Conservation (phyloP, 2,797 vertebrate genomes). For the Lutjanus argentimaculatus region DNA sequence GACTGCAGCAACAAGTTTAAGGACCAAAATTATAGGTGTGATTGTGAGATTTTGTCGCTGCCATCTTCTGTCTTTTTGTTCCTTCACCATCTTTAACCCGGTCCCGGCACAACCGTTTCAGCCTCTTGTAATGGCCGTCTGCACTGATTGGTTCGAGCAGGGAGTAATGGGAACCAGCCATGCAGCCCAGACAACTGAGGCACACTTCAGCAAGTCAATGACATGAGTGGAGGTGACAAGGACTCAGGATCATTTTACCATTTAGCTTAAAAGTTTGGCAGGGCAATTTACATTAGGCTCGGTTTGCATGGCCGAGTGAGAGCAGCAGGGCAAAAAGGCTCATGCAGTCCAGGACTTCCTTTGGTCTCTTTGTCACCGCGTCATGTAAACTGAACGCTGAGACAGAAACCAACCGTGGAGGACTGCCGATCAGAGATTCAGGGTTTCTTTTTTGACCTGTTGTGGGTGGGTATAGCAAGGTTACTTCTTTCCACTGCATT, state of each 20-base stretch:
- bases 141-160: conserved; percentile 74
- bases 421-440: conserved; percentile 15
- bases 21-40: conserved; percentile 16
- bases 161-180: conserved; percentile 83
- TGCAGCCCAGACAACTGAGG: conserved; percentile 63
- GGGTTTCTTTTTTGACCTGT: conserved; percentile 12
- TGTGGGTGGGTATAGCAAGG: not conserved
- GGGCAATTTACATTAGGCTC: conserved; percentile 82
- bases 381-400: conserved; percentile 53
- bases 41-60: conserved; percentile 29
- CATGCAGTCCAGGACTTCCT: conserved; percentile 57
- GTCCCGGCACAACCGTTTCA: conserved; percentile 38
- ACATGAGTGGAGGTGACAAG: conserved; percentile 86
- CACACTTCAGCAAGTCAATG: conserved; percentile 79
- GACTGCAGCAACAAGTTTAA: not conserved
- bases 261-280: conserved; percentile 80
- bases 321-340: conserved; percentile 55
- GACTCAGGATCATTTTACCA: conserved; percentile 85
- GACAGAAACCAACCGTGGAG: conserved; percentile 14
- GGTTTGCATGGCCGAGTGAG: conserved; percentile 71
- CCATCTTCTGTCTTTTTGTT: conserved; percentile 2
- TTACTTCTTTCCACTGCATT: not conserved
- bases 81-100: conserved; percentile 43
- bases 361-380: conserved; percentile 58
- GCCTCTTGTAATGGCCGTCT: conserved; percentile 60